phyloP scores from a whole-genome alignment of 1,140 invertebrate genomes.

The Brachionus plicatilis region DNA sequence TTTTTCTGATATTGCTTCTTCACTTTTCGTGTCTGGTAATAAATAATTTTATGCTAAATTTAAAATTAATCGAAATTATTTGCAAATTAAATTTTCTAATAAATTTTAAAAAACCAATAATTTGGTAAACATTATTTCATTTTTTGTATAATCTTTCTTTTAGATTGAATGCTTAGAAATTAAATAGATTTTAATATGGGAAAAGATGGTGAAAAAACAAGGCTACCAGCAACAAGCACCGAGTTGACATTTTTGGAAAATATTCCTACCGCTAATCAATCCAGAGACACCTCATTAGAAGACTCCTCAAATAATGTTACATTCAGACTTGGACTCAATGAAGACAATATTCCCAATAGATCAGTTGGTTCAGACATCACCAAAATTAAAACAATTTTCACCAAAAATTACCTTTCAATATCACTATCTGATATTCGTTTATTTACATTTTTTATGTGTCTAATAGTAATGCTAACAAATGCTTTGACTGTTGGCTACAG shows the following conservation, averaged over 20 bases:
- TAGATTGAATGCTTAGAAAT: background rate
- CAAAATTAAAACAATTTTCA: constrained; percentile 44
- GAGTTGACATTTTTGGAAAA: constrained; percentile 30
- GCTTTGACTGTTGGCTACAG: constrained; percentile 66
- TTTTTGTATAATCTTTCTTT: background rate
- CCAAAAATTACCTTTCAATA: background rate
- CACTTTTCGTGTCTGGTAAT: background rate
- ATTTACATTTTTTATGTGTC: constrained; percentile 82
- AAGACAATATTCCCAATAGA: constrained; percentile 24
- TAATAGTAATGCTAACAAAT: constrained; percentile 71
- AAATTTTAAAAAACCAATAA: background rate
- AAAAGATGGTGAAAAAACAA: background rate
- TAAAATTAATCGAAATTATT: background rate
- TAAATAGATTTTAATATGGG: background rate
- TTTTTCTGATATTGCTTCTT: background rate
- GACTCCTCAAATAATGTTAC: background rate
- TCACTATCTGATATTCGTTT: constrained; percentile 62
- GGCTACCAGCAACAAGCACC: background rate
- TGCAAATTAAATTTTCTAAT: background rate
- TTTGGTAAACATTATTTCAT: background rate
- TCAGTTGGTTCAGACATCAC: constrained; percentile 22
- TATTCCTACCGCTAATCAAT: background rate
- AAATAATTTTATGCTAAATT: background rate
- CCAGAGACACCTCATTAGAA: constrained; percentile 44
- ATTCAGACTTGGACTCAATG: background rate